Conservation (phyloP, 2,888 invertebrate species). For the Dynastes grantii region DNA sequence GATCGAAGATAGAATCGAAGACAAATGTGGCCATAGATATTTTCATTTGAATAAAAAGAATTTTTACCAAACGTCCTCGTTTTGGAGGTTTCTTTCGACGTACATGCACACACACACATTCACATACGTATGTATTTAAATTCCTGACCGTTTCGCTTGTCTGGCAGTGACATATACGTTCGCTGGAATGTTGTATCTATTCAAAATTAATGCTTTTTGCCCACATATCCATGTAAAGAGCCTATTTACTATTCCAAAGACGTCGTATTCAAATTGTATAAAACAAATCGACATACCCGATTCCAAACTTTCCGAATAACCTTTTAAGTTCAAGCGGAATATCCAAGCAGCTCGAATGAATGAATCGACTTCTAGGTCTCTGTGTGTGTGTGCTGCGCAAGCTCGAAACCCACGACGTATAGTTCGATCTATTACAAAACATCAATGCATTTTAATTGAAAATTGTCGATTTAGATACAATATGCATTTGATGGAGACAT, state of each 20-base stretch:
- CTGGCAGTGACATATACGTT: conserved; percentile 21
- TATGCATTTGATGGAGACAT: no score
- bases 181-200: conserved; percentile 23
- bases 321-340: conserved; percentile 19
- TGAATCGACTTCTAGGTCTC: conserved; percentile 1
- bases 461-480: no score
- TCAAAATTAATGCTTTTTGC: conserved; percentile 34
- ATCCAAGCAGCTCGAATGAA: conserved; percentile 19
- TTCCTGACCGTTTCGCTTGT: background rate
- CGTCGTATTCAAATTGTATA: conserved; percentile 29
- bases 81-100: background rate
- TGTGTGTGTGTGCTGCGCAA: background rate
- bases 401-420: background rate
- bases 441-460: no score
- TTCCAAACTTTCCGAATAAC: conserved; percentile 13
- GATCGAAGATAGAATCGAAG: no score
- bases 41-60: no score
- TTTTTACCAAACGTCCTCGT: no score
- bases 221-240: conserved; percentile 32
- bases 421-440: no score
- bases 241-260: conserved; percentile 27
- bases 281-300: conserved; percentile 27
- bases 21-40: no score
- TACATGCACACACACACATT: background rate
- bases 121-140: conserved; percentile 3